Evolutionary conservation across 2,888 invertebrate species (phyloP).

Genomic region (Sphinx pinastri): DNA sequence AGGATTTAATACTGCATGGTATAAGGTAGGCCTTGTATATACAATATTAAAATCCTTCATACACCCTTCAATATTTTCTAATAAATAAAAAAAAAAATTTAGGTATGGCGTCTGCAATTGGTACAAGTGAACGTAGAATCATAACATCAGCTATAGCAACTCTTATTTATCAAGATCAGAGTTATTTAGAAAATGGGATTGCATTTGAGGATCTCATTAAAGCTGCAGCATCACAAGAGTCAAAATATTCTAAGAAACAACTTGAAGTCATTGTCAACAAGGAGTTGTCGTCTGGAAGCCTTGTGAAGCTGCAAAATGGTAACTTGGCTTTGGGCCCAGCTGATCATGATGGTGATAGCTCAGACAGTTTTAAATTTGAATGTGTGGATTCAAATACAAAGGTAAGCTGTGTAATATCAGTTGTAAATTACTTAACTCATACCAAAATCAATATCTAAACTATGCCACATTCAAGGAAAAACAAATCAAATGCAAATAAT

Average conservation of each 20-base stretch:
- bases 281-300: conserved; percentile 87
- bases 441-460: too few relatives aligned
- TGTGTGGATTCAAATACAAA: conserved; percentile 74
- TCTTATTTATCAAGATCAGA: conserved; percentile 88
- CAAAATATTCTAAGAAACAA: conserved; percentile 85
- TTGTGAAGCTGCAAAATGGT: conserved; percentile 87
- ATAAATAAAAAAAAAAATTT: conserved; percentile 27
- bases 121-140: conserved; percentile 78
- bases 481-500: too few relatives aligned
- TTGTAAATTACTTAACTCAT: too few relatives aligned
- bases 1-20: too few relatives aligned
- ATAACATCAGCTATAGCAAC: conserved; percentile 89
- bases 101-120: conserved; percentile 73
- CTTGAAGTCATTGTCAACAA: conserved; percentile 87
- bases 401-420: conserved; percentile 45
- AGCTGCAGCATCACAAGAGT: conserved; percentile 86
- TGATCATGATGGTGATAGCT: conserved; percentile 83
- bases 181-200: conserved; percentile 88
- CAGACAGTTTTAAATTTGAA: conserved; percentile 77
- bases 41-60: not conserved
- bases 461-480: too few relatives aligned
- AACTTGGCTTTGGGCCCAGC: conserved; percentile 87
- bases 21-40: too few relatives aligned
- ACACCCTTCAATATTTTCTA: conserved; percentile 11
- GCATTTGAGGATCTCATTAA: conserved; percentile 87